Base-by-base conservation (phyloP, 2,113 vertebrate species). In the Sprattus sprattus region DNA sequence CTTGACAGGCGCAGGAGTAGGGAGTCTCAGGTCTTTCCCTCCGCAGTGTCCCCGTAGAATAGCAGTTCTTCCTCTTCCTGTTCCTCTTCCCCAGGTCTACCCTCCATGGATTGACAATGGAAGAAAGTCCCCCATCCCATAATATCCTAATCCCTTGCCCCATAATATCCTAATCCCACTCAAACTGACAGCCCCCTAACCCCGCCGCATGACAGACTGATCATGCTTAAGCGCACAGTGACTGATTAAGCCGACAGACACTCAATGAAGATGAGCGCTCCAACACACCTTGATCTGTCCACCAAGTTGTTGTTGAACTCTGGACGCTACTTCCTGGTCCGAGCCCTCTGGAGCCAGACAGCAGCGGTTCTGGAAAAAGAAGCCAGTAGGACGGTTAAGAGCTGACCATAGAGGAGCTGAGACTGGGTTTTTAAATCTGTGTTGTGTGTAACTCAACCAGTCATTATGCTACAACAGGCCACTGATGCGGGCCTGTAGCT, bases 1-100 rank as follows among this genome's bases (percentile, higher is more conserved):
- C 88, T 82, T 92, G 90, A 94, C 91, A 90, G 89, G 82, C 46
- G 57, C 84, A 80, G 60, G 78, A 78, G 90, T 84, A 25, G 83
- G 89, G 88, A 91, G 67, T 89, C 46, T 91, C 82, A 84, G 83
- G 57, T 89, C 83, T 86, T 91, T 86, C 85, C 85, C 83, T 88
- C 54, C 87, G 47, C 90, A 90, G 86, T 87, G 25, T 85, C 81
- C 67, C 82, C 67, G 83, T 81, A 88, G 85, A 81, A 60, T 88
- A 45, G 84, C 20, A 13, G 16, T 54, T 16, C 52, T 54, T 54
- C 52, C 52, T 54, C 50, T 88, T 88, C 83, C 81, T 81, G 7
- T 10, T 46, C n/a, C 85, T 39, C 32, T 83, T 39, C 49, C 83
- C 88, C 39, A 10, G 86, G 85, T 89, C 85, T 88, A 85, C 84